phyloP scores from a whole-genome alignment of 2,888 invertebrate genomes.

The Leptura quadrifasciata region DNA sequence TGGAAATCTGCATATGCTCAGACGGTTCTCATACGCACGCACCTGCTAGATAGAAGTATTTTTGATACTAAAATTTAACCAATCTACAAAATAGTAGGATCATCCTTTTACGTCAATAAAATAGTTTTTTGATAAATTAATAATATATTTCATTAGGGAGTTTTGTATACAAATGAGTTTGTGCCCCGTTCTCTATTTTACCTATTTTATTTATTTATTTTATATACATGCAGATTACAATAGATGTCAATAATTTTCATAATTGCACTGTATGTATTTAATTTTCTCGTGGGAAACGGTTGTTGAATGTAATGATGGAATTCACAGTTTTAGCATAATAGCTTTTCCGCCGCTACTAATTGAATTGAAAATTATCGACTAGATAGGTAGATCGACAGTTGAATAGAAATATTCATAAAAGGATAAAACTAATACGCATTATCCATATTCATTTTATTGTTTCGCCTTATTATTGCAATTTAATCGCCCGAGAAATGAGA shows the following conservation, averaged over 20 bases:
- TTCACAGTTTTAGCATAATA: neutral
- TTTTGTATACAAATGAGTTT: too few relatives aligned
- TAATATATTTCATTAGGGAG: too few relatives aligned
- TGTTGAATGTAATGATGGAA: too few relatives aligned
- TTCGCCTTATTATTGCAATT: neutral
- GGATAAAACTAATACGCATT: neutral
- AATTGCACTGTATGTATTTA: neutral
- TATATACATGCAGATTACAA: neutral
- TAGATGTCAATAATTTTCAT: constrained; percentile 3
- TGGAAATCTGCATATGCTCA: too few relatives aligned
- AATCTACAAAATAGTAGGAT: too few relatives aligned
- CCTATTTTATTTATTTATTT: neutral
- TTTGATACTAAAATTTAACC: too few relatives aligned
- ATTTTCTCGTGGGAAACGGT: neutral
- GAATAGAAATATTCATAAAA: constrained; percentile 3
- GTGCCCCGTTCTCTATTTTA: neutral
- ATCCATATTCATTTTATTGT: constrained; percentile 7
- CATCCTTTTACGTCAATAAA: too few relatives aligned
- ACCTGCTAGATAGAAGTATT: too few relatives aligned
- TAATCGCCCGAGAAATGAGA: neutral
- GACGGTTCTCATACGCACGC: too few relatives aligned
- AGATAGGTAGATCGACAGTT: neutral
- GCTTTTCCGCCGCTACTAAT: neutral
- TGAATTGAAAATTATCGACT: constrained; percentile 3
- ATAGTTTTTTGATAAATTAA: too few relatives aligned